Evolutionary conservation across 2,797 vertebrate species (phyloP).

Genomic region (Sphenodon punctatus): DNA sequence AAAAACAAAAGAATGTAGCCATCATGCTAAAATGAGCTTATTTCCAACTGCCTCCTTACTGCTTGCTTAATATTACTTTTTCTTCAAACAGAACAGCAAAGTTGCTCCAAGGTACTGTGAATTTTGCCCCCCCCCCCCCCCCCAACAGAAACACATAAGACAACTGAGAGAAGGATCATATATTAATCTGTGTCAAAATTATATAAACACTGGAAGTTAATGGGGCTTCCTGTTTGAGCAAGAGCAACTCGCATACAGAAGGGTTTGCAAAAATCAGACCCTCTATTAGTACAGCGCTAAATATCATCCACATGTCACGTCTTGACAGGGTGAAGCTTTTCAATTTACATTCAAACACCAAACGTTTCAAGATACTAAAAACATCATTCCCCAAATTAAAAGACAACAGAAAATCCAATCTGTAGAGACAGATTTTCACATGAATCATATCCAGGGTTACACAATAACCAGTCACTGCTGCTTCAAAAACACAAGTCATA

Average conservation of each 20-base stretch:
- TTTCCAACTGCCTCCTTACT: too few relatives aligned
- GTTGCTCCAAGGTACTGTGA: too few relatives aligned
- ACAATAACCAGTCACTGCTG: neutral
- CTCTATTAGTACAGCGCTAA: neutral
- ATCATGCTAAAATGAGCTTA: too few relatives aligned
- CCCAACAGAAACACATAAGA: too few relatives aligned
- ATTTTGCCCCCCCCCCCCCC: too few relatives aligned
- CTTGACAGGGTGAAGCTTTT: neutral
- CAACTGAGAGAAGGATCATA: neutral
- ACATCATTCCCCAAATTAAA: neutral
- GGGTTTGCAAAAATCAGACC: neutral
- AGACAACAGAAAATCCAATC: neutral
- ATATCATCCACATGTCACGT: neutral
- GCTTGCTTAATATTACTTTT: too few relatives aligned
- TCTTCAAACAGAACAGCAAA: too few relatives aligned
- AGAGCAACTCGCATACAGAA: neutral
- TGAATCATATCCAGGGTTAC: neutral
- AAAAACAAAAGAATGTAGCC: too few relatives aligned
- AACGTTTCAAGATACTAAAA: neutral
- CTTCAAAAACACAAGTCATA: slow-evolving; percentile 18
- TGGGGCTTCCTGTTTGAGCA: too few relatives aligned
- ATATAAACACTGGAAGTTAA: neutral
- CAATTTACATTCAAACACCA: neutral
- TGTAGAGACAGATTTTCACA: neutral
- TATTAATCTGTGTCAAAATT: neutral